Percentiles rank a stretch among this genome's conserved stretches.
Conservation (phyloP, 2,797 vertebrate species). For the Cetoscarus ocellatus region DNA sequence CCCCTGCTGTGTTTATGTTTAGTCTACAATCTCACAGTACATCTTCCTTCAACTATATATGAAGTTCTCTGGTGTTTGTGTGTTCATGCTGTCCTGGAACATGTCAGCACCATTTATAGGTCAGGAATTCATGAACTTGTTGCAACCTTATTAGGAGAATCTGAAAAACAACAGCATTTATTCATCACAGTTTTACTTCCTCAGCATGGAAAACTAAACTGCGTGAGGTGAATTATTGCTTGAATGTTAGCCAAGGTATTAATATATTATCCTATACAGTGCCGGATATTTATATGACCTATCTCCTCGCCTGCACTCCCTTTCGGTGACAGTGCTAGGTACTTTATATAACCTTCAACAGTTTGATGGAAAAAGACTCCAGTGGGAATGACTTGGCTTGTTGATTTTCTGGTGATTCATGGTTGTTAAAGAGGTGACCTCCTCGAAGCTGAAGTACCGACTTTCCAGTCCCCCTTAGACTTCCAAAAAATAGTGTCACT, state of each 20-base stretch:
- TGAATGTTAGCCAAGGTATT: conserved; percentile 32
- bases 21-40: conserved; percentile 51
- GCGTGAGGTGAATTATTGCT: conserved; percentile 39
- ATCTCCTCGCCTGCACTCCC: conserved; percentile 48
- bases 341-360: conserved; percentile 54
- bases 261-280: conserved; percentile 33
- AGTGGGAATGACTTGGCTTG: conserved; percentile 52
- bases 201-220: conserved; percentile 1
- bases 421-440: conserved; percentile 57
- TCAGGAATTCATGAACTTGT: conserved; percentile 16
- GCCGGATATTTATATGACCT: conserved; percentile 61
- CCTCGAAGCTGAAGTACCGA: conserved; percentile 44
- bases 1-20: conserved; percentile 59
- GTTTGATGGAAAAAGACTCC: conserved; percentile 57
- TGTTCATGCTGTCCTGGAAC: conserved; percentile 7
- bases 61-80: conserved; percentile 26
- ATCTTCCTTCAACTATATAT: conserved; percentile 34
- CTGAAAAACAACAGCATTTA: not conserved
- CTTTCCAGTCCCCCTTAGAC: conserved; percentile 50
- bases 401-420: conserved; percentile 69
- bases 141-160: conserved; percentile 10
- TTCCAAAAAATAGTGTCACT: conserved; percentile 64
- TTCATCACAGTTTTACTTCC: not conserved
- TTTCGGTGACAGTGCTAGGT: conserved; percentile 46
- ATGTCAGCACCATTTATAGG: conserved; percentile 17